Evolutionary conservation across 2,888 invertebrate species (phyloP), one percentile per base, ranked within the genome.

Genomic region (Sminthurides aquaticus): DNA sequence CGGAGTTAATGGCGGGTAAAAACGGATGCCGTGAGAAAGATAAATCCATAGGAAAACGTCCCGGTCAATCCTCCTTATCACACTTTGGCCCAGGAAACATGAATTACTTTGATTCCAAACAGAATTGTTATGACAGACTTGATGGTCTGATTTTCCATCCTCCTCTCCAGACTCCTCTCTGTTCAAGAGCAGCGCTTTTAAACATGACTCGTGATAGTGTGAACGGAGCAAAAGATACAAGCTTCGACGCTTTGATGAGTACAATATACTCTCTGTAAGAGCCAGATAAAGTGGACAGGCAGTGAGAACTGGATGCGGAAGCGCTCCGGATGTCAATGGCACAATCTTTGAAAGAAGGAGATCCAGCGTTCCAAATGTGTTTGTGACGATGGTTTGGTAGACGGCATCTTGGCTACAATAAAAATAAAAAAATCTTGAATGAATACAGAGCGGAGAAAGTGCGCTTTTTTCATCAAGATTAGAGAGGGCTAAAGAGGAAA

Each of bases 381-480:
- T 73, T 27, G 69, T 69, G 15, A 68, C 62, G 22, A 73, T 69
- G n/a, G 74, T 71, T 65, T 73, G 72, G 67, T 66, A 73, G 26
- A 74, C 66, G 3, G 71, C 72, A 64, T 73, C 70, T 28, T 69
- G 66, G 43, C 74, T 74, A 56, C 3, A 56, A n/a, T 11, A 43
- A 2, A 28, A 25, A 27, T 54, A 52, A 8, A 8, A 52, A 52
- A 52, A 18, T n/a, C n/a, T n/a, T n/a, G n/a, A n/a, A n/a, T n/a
- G n/a, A n/a, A n/a, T n/a, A n/a, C n/a, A n/a, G n/a, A n/a, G n/a
- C n/a, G n/a, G n/a, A n/a, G n/a, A n/a, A n/a, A n/a, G n/a, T n/a
- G n/a, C n/a, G n/a, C n/a, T n/a, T n/a, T n/a, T n/a, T n/a, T n/a
- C n/a, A n/a, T n/a, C n/a, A n/a, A n/a, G n/a, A n/a, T n/a, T n/a